These are phyloP conservation scores for Masnerella sp. DNA, from an alignment of 2,888 invertebrate genomes.

Conservation along the genomic window DNA sequence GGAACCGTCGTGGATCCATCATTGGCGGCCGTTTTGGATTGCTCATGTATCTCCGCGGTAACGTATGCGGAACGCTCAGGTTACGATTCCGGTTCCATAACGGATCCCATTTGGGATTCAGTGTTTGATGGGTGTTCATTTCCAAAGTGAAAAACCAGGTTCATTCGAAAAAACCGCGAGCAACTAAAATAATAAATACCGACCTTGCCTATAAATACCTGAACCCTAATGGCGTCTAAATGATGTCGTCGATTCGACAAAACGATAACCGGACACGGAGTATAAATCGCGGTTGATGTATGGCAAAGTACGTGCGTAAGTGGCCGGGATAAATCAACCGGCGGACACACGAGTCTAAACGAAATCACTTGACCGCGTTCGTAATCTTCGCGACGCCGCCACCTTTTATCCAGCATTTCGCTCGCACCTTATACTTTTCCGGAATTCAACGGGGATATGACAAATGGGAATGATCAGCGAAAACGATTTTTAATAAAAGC, in stretches of 20 bases:
- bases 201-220: conserved; percentile 38
- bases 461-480: too few species aligned
- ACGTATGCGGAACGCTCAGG: too few species aligned
- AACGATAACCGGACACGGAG: conserved; percentile 49
- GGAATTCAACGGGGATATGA: too few species aligned
- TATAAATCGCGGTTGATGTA: conserved; percentile 55
- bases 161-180: conserved; percentile 35
- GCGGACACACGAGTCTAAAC: conserved; percentile 44
- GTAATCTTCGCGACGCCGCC: conserved; percentile 14
- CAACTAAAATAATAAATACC: conserved; percentile 38
- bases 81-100: too few species aligned
- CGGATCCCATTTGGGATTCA: too few species aligned
- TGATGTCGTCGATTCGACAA: conserved; percentile 58
- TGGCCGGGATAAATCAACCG: conserved; percentile 62
- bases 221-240: conserved; percentile 45
- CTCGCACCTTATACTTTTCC: background rate
- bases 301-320: conserved; percentile 60
- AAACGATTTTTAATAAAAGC: too few species aligned
- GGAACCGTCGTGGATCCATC: too few species aligned
- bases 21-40: too few species aligned
- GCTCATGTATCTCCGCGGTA: too few species aligned
- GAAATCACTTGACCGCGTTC: conserved; percentile 50
- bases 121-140: too few species aligned
- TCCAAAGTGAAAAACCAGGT: too few species aligned
- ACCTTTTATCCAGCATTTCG: conserved; percentile 14